Evolutionary conservation across 2,797 vertebrate genomes (phyloP).

Genomic region (Myotis myotis): DNA sequence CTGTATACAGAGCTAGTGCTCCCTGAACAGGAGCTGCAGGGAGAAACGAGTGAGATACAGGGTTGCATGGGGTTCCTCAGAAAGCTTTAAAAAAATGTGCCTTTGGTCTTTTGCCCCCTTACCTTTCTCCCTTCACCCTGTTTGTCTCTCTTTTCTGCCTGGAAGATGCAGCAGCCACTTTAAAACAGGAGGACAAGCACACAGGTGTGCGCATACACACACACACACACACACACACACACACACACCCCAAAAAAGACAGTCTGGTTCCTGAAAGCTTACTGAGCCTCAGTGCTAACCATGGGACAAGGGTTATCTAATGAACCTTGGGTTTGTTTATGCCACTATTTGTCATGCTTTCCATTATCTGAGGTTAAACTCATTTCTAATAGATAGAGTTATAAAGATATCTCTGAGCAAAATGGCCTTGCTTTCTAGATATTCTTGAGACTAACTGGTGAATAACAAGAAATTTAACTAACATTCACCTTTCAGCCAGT

Average conservation of each 20-base stretch:
- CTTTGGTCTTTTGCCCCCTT: no score
- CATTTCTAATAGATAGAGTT: not conserved
- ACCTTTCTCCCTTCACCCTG: not conserved
- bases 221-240: not conserved
- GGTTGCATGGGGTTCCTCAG: not conserved
- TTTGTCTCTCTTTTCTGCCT: not conserved
- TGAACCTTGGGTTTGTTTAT: not conserved
- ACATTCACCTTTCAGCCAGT: not conserved
- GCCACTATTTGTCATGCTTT: not conserved
- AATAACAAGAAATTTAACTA: not conserved
- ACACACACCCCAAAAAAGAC: not conserved
- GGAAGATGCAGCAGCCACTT: not conserved
- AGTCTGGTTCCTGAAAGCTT: not conserved
- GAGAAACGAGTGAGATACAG: not conserved
- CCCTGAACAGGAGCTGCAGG: accelerated
- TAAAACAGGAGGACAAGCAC: not conserved
- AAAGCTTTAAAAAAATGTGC: not conserved
- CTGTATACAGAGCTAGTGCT: not conserved
- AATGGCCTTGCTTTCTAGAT: not conserved
- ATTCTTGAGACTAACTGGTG: not conserved
- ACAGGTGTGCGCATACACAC: no score
- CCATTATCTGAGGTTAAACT: not conserved
- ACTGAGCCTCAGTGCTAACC: accelerated
- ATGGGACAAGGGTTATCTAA: no score
- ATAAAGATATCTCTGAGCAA: not conserved